Base-by-base conservation (phyloP, 2,113 vertebrate genomes). In the Mustela nigripes region DNA sequence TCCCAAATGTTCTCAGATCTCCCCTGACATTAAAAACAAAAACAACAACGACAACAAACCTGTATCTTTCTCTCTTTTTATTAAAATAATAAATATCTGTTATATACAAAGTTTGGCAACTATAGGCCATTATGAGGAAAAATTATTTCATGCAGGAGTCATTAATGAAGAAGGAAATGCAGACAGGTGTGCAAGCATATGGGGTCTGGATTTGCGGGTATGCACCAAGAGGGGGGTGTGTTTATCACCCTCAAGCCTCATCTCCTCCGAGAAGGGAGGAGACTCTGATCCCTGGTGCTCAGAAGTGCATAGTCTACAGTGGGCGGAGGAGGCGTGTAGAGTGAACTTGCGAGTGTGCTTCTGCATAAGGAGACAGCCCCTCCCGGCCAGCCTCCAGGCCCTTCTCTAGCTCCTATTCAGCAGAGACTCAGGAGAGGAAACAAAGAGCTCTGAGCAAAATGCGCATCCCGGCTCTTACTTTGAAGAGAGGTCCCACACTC, bases 51-150 rank as follows among this genome's bases (percentile, higher is more conserved):
- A 63, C 1, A 63, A 63, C 60, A 81, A 67, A 33, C 14, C 22
- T 76, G 2, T 82, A 94, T 80, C 11, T 95, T 94, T 83, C 85
- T 89, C 89, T 96, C 62, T 97, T 97, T 94, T 92, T 96, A 97
- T 96, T 98, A 94, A 95, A 97, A 97, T 79, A 96, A 95, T 95
- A 97, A 96, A 90, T 81, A 71, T 97, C 86, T 15, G 11, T 88
- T 86, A 89, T 79, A 89, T 89, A 92, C 21, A 69, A 95, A 96
- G 26, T 89, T 86, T 92, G 94, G 79, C 67, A 96, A 89, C 82
- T 86, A 7, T 28, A 11, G 87, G 84, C 48, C 63, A 90, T 92
- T 86, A 67, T 22, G 33, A 96, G 67, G 92, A 95, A 80, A 80
- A 92, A 74, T 80, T 21, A 15, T 83, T 81, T 87, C 80, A 84